Percentiles rank a stretch among this genome's conserved stretches.
Evolutionary conservation across 2,888 invertebrate genomes (phyloP).

Genomic region (Tiliacea citrago): DNA sequence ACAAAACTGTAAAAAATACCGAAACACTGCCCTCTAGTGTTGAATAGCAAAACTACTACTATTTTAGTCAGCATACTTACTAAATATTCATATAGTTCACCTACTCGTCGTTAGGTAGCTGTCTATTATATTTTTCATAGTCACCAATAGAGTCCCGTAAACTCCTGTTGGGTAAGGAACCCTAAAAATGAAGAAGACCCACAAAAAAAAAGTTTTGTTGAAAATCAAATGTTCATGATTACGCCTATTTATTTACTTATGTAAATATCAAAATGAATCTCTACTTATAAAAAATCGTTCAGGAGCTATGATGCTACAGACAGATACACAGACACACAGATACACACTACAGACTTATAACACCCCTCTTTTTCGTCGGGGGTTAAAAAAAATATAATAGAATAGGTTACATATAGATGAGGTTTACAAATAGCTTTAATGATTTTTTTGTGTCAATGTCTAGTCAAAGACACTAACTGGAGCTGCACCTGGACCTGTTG

Average conservation of each 20-base stretch:
- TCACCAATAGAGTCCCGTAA: not conserved
- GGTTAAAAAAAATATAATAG: not conserved
- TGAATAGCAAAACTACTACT: slow-evolving; percentile 7
- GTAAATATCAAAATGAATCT: not conserved
- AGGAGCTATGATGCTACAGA: too few relatives aligned
- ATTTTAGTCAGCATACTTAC: not conserved
- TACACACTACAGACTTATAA: too few relatives aligned
- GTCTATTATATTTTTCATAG: not conserved
- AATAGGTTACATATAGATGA: too few relatives aligned
- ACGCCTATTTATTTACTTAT: not conserved
- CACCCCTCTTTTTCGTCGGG: too few relatives aligned
- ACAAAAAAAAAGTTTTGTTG: not conserved
- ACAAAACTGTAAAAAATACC: not conserved
- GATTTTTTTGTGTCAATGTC: not conserved
- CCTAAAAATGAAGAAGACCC: too few relatives aligned
- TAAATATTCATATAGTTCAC: not conserved
- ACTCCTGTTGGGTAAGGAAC: not conserved
- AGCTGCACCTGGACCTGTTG: not conserved
- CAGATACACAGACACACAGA: too few relatives aligned
- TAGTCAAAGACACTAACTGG: not conserved
- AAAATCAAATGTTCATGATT: not conserved
- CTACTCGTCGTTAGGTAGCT: slow-evolving; percentile 26
- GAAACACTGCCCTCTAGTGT: slow-evolving; percentile 31
- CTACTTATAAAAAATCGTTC: too few relatives aligned
- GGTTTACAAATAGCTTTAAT: not conserved